Evolutionary conservation across 2,797 vertebrate genomes (phyloP).

Genomic region (Diplodus puntazzo): DNA sequence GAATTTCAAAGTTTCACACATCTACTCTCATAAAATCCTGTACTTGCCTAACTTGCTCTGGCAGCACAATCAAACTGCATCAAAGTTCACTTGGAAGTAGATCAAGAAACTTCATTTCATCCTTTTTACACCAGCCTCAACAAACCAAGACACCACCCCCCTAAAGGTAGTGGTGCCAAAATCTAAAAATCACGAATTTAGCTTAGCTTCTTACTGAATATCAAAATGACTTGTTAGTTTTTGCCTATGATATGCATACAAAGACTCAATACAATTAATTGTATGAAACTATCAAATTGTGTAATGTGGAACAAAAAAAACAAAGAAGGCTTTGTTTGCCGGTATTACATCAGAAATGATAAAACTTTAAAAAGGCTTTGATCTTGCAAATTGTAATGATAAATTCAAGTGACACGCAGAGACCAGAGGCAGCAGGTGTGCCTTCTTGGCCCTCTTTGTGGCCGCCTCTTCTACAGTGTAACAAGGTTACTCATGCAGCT

Average conservation of each 20-base stretch:
- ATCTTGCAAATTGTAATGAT: slow-evolving; percentile 13
- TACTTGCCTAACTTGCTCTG: neutral
- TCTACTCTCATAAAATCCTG: neutral
- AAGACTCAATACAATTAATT: neutral
- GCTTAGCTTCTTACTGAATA: neutral
- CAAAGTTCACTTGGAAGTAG: neutral
- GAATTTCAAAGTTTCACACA: slow-evolving; percentile 1
- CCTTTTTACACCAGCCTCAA: neutral
- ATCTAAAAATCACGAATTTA: neutral
- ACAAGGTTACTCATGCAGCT: slow-evolving; percentile 19
- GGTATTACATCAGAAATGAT: neutral
- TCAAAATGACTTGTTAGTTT: no score
- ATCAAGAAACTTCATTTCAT: neutral
- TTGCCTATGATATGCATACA: neutral
- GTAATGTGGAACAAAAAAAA: neutral
- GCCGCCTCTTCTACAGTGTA: neutral
- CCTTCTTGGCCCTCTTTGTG: neutral
- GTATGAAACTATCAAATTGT: neutral
- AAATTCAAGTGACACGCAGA: slow-evolving; percentile 12
- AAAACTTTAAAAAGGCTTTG: neutral
- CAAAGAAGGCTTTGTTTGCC: neutral
- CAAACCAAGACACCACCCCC: neutral
- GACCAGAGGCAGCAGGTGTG: slow-evolving; percentile 22
- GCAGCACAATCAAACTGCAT: neutral
- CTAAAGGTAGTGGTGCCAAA: neutral